Evolutionary conservation across 2,797 vertebrate species (phyloP).

Genomic region (Pangasius larnaudii): DNA sequence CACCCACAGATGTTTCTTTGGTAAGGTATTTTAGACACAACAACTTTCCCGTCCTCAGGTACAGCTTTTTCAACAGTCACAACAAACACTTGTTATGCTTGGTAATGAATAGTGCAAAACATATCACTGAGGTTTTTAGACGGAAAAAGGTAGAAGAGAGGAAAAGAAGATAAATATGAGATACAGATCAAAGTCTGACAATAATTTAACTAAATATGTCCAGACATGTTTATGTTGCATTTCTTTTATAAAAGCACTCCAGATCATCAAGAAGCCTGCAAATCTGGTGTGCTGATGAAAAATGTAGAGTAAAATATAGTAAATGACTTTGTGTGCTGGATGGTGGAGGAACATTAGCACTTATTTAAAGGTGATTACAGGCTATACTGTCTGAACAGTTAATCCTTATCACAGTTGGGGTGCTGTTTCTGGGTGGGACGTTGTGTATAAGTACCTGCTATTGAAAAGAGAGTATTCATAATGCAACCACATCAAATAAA

Average conservation of each 20-base stretch:
- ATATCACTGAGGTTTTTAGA: not conserved
- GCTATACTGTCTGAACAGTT: not conserved
- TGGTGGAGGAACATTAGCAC: not conserved
- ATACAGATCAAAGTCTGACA: not conserved
- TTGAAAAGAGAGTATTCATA: not conserved
- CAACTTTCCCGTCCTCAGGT: not conserved
- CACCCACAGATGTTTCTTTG: not conserved
- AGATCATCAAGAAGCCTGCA: not conserved
- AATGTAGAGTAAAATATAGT: not conserved
- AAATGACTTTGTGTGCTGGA: not conserved
- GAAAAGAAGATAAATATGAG: not conserved
- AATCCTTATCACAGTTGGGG: constrained; percentile 1
- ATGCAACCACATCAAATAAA: constrained; percentile 15
- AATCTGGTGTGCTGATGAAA: not conserved
- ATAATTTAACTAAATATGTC: not conserved
- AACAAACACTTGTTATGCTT: not conserved
- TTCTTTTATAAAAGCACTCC: not conserved
- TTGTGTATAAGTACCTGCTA: constrained; percentile 14
- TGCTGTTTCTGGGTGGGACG: not conserved
- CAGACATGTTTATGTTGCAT: not conserved
- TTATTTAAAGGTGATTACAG: constrained; percentile 13
- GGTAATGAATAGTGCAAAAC: not conserved
- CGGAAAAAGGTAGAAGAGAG: not conserved
- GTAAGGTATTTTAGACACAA: not conserved
- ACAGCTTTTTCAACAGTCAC: not conserved